Evolutionary conservation across 2,113 vertebrate genomes (phyloP).

Genomic region (Pseudopodoces humilis): DNA sequence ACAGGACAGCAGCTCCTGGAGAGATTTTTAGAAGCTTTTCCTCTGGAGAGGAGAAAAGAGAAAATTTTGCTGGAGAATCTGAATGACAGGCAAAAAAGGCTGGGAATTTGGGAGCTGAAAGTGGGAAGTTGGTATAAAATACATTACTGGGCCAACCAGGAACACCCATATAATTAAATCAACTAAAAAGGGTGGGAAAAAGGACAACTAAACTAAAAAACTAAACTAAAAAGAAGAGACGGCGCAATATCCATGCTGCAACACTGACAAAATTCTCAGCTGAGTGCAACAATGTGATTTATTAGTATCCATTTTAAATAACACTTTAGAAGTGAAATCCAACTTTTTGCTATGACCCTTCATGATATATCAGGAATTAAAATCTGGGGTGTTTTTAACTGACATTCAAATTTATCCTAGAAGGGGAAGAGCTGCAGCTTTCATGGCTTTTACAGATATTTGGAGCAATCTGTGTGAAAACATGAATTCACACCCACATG

Average conservation of each 20-base stretch:
- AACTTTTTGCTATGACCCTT: not conserved
- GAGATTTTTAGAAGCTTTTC: not conserved
- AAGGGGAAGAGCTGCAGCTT: not conserved
- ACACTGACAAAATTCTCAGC: not conserved
- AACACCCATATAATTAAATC: not conserved
- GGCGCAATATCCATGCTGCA: not conserved
- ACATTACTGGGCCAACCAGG: not conserved
- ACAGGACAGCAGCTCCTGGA: not conserved
- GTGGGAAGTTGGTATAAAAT: not conserved
- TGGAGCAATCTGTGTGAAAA: not conserved
- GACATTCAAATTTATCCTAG: not conserved
- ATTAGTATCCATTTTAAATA: not conserved
- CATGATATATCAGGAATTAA: not conserved
- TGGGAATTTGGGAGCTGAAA: not conserved
- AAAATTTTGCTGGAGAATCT: not conserved
- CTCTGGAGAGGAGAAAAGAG: not conserved
- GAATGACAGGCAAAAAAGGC: not conserved
- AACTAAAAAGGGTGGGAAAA: not conserved
- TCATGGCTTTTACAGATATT: not conserved
- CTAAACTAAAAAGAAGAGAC: not conserved
- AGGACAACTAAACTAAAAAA: not conserved
- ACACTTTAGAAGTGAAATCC: not conserved
- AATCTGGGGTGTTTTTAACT: not conserved
- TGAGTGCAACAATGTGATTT: not conserved
- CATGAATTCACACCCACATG: not conserved